phyloP scores from a whole-genome alignment of 2,888 invertebrate species.

The Abrostola tripartita region DNA sequence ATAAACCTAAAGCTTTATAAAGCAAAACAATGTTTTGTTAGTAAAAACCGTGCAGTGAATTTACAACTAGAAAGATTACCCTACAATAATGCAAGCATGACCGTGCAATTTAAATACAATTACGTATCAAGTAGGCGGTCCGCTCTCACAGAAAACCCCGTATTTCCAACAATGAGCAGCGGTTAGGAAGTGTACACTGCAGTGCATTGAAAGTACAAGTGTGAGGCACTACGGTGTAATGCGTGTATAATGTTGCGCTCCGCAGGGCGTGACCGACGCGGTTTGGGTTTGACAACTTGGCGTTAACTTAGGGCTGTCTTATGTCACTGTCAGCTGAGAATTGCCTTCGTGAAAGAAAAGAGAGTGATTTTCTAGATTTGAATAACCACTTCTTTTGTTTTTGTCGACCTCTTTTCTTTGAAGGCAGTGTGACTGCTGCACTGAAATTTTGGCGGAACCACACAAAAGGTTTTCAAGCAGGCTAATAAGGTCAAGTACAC shows the following conservation, averaged over 20 bases:
- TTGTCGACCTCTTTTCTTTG: too few species aligned
- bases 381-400: not conserved
- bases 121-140: conserved; percentile 39
- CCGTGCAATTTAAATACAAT: conserved; percentile 55
- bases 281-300: conserved; percentile 38
- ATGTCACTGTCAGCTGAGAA: conserved; percentile 18
- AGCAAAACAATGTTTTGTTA: too few species aligned
- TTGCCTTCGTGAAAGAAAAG: not conserved
- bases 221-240: conserved; percentile 32
- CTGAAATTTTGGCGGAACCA: too few species aligned
- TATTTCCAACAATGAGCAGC: conserved; percentile 45
- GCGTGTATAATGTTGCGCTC: conserved; percentile 53
- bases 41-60: not conserved
- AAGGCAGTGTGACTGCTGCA: too few species aligned
- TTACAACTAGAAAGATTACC: conserved; percentile 11
- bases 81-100: conserved; percentile 27
- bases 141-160: conserved; percentile 45
- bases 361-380: not conserved
- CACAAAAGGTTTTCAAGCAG: too few species aligned
- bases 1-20: too few species aligned
- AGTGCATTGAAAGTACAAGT: conserved; percentile 69
- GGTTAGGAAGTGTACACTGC: conserved; percentile 42
- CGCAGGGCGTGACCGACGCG: conserved; percentile 57
- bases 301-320: conserved; percentile 41
- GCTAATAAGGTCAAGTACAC: too few species aligned